phyloP scores from a whole-genome alignment of 2,888 invertebrate genomes.

The Volucella inflata region DNA sequence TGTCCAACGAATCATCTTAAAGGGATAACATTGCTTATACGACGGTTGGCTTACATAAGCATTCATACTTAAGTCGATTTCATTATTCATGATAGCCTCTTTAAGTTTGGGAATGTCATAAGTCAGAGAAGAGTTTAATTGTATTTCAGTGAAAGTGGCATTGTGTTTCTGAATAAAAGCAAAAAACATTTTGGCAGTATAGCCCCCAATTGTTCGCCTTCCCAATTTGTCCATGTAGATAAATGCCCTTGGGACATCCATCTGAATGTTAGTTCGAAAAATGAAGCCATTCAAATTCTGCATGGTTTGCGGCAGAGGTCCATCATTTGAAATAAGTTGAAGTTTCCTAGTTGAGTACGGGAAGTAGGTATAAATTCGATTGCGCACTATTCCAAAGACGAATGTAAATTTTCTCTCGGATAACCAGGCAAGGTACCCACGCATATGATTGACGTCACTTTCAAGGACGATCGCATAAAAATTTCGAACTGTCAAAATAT shows the following conservation, averaged over 20 bases:
- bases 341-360: slow-evolving; percentile 6
- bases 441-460: background rate
- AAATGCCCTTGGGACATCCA: slow-evolving; percentile 32
- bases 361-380: background rate
- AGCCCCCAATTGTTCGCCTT: slow-evolving; percentile 12
- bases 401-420: slow-evolving; percentile 13
- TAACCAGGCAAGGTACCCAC: background rate
- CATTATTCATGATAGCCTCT: background rate
- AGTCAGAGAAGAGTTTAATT: background rate
- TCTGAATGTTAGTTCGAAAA: slow-evolving; percentile 26
- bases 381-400: slow-evolving; percentile 22
- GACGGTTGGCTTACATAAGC: background rate
- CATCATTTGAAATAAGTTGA: background rate
- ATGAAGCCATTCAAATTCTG: slow-evolving; percentile 17
- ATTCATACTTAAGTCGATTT: slow-evolving; percentile 17
- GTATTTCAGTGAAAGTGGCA: slow-evolving; percentile 17
- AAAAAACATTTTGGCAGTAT: slow-evolving; percentile 4
- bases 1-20: background rate
- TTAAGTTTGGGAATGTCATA: background rate
- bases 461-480: background rate
- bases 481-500: background rate
- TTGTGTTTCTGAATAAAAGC: slow-evolving; percentile 34
- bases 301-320: slow-evolving; percentile 5
- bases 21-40: background rate
- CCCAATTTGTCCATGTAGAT: slow-evolving; percentile 3